Percentiles rank a stretch among this genome's conserved stretches.
Conservation (phyloP, 2,888 invertebrate genomes). For the Drymonia ruficornis region DNA sequence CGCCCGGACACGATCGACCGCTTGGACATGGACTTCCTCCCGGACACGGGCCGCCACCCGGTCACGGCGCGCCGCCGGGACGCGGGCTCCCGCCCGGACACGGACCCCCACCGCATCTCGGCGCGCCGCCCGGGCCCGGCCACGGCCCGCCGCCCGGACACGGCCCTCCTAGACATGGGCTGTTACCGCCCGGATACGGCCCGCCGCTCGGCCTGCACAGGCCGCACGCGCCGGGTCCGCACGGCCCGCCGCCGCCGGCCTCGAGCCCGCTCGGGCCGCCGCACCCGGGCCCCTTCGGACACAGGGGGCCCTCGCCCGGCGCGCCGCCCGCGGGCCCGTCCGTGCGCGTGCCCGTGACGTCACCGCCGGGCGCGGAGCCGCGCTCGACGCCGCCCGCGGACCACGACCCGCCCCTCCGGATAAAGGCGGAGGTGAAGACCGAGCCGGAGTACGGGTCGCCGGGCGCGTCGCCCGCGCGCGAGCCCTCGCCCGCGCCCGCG, state of each 20-base stretch:
- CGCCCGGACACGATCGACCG: constrained; percentile 36
- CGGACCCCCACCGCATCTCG: constrained; percentile 28
- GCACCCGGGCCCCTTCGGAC: constrained; percentile 14
- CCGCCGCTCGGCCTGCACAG: constrained; percentile 17
- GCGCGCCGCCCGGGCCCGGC: constrained; percentile 35
- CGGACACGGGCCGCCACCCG: constrained; percentile 10
- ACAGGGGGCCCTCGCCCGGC: constrained; percentile 17
- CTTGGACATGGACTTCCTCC: constrained; percentile 28
- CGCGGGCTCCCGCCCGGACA: constrained; percentile 25
- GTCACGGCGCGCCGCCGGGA: constrained; percentile 5
- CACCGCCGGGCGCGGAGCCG: constrained; percentile 20
- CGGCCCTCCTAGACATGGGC: constrained; percentile 25
- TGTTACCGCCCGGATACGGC: constrained; percentile 14
- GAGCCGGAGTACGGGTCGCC: constrained; percentile 77
- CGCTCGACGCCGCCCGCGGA: constrained; percentile 30
- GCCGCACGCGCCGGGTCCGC: neutral
- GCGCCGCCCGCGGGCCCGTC: constrained; percentile 15
- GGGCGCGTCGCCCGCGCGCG: constrained; percentile 47
- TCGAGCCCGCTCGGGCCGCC: constrained; percentile 14
- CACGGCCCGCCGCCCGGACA: constrained; percentile 29
- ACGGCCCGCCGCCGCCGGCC: neutral
- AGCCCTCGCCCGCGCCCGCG: constrained; percentile 48
- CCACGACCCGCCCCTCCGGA: constrained; percentile 57
- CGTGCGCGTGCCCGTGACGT: constrained; percentile 20
- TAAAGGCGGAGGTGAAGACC: constrained; percentile 78